Evolutionary conservation across 2,797 vertebrate species (phyloP).

Genomic region (Micropoecilia bifurca): DNA sequence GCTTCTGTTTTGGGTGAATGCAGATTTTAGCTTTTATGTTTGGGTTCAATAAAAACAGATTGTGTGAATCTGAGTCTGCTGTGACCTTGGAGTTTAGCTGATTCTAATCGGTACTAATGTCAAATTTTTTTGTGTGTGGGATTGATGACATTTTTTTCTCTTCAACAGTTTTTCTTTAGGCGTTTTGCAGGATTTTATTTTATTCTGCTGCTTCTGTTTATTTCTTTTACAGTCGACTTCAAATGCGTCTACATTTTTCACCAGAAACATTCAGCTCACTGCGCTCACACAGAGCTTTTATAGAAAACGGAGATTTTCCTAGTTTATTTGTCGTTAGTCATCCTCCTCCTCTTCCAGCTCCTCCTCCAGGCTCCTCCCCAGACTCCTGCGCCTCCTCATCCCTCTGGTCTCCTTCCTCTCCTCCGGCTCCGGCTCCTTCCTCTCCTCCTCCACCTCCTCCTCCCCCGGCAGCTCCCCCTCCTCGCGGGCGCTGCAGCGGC

Average conservation of each 20-base stretch:
- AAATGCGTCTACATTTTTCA: too few species aligned
- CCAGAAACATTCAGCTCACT: too few species aligned
- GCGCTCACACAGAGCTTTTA: too few species aligned
- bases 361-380: neutral
- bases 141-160: too few species aligned
- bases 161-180: too few species aligned
- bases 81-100: neutral
- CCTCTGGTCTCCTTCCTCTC: constrained; percentile 12
- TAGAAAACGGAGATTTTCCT: too few species aligned
- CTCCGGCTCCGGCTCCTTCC: neutral
- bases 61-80: constrained; percentile 1
- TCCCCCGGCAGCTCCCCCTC: constrained; percentile 14
- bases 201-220: too few species aligned
- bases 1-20: neutral
- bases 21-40: constrained; percentile 1
- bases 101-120: too few species aligned
- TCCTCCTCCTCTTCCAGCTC: constrained; percentile 18
- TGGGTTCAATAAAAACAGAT: constrained; percentile 20
- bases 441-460: neutral
- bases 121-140: too few species aligned
- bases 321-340: neutral
- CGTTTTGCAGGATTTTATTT: too few species aligned
- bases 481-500: constrained; percentile 64
- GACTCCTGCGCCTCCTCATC: constrained; percentile 5
- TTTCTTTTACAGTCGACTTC: too few species aligned